Conservation (phyloP, 2,888 invertebrate species). For the Zaprionus obscuricornis region DNA sequence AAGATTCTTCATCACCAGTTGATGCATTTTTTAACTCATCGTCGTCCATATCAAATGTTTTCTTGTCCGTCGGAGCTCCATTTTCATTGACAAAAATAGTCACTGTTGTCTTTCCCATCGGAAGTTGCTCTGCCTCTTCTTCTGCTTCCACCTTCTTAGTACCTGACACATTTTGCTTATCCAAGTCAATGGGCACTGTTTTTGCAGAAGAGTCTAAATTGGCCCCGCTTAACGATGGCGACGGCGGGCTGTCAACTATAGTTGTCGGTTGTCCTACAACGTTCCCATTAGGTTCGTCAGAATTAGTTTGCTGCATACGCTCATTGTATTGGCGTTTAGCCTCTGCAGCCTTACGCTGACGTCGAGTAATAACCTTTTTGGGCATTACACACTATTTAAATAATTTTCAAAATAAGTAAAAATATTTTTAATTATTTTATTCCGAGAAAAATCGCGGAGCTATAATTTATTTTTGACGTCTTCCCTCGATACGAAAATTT, state of each 20-base stretch:
- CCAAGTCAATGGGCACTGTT: too few relatives aligned
- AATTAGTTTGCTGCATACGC: not conserved
- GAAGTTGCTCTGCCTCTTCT: not conserved
- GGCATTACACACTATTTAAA: too few relatives aligned
- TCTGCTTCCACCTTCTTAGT: not conserved
- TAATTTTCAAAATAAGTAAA: too few relatives aligned
- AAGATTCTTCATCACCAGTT: too few relatives aligned
- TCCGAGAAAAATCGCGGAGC: too few relatives aligned
- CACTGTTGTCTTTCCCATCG: not conserved
- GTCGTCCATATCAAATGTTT: not conserved
- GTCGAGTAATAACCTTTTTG: conserved; percentile 60
- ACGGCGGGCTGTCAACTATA: not conserved
- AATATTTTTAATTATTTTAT: too few relatives aligned
- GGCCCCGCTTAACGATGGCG: not conserved
- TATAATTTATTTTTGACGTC: too few relatives aligned
- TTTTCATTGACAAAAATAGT: conserved; percentile 15
- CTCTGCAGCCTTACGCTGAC: conserved; percentile 60
- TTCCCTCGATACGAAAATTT: too few relatives aligned
- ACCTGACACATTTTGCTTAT: too few relatives aligned
- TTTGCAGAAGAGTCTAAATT: not conserved
- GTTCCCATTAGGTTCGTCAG: not conserved
- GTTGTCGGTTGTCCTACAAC: not conserved
- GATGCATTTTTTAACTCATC: not conserved
- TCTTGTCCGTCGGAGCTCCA: conserved; percentile 16
- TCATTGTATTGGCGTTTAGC: not conserved